Evolutionary conservation across 2,113 vertebrate genomes (phyloP), one percentile per base, ranked within the genome.

Genomic region (Chaenogobius annularis): DNA sequence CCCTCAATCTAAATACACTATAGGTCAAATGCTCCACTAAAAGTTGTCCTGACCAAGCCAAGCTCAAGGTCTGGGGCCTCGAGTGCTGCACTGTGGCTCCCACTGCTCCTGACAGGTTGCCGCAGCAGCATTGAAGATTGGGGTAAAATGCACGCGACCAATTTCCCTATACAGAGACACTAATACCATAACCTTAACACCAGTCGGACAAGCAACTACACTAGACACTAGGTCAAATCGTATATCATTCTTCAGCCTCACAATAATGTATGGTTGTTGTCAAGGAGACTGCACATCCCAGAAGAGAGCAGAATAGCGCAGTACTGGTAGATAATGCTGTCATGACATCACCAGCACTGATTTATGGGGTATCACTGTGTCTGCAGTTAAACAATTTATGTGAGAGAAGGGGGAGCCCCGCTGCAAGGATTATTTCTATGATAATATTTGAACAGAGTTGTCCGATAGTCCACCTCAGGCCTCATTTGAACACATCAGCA

Each of bases 391-490:
- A 92, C 91, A 89, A 88, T 91, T 92, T 91, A 91, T 86, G 85
- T 86, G 85, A 88, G 85, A 69, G 81, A 78, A 88, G 83, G 80
- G 26, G 89, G 81, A 86, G 80, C 69, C 83, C 80, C 74, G 52
- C 85, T 83, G 83, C 84, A 72, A 74, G 88, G 90, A 90, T 91
- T 91, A 92, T 83, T 84, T 82, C 88, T 85, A 86, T 89, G 84
- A 89, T 92, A 92, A 92, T 91, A 91, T 92, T 91, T 90, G 88
- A 91, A 88, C 90, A 88, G 83, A 90, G 88, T 83, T 79, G 83
- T 84, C 81, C 80, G 77, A 77, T 75, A 77, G 71, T 83, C 68
- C 10, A 74, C 81, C 77, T 84, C 71, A 72, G 70, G 64, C 76
- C 79, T 84, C 83, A 85, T 85, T 81, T 82, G 74, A 83, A 66